Percentiles rank a stretch among this genome's conserved stretches.
Conservation (phyloP, 2,113 vertebrate species). For the Rhynchomys soricoides region DNA sequence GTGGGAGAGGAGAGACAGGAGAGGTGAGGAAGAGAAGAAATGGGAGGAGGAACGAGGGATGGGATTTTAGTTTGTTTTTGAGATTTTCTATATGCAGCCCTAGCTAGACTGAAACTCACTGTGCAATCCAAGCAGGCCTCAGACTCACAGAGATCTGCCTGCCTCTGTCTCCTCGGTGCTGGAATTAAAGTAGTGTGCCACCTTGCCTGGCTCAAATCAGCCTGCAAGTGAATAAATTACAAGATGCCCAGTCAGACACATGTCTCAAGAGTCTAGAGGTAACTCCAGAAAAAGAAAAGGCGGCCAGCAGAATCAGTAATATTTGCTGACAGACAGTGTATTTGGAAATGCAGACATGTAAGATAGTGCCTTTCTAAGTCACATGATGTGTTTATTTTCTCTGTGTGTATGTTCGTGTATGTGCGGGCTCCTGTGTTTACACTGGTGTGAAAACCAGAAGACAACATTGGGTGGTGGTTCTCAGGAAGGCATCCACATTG, state of each 20-base stretch:
- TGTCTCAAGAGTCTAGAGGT: not conserved
- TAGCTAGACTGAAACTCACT: not conserved
- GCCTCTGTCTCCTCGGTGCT: not conserved
- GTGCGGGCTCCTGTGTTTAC: not conserved
- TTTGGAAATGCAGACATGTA: not conserved
- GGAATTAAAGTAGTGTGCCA: not conserved
- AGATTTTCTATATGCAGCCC: too few relatives aligned
- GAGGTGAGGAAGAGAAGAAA: not conserved
- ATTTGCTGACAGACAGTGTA: not conserved
- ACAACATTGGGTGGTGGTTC: not conserved
- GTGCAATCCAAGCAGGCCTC: not conserved
- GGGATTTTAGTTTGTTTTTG: not conserved
- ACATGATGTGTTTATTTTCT: not conserved
- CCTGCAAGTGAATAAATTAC: not conserved
- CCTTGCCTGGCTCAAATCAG: not conserved
- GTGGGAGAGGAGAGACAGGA: too few relatives aligned
- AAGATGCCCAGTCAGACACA: not conserved
- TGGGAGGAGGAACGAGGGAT: fast-evolving
- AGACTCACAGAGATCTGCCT: not conserved
- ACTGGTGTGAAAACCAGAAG: not conserved
- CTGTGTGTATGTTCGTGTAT: not conserved
- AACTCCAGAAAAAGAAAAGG: not conserved
- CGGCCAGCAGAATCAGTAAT: not conserved
- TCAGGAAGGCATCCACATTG: not conserved
- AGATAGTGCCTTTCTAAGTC: not conserved